Base-by-base conservation (phyloP, 2,113 vertebrate species). In the Elephantulus edwardii region DNA sequence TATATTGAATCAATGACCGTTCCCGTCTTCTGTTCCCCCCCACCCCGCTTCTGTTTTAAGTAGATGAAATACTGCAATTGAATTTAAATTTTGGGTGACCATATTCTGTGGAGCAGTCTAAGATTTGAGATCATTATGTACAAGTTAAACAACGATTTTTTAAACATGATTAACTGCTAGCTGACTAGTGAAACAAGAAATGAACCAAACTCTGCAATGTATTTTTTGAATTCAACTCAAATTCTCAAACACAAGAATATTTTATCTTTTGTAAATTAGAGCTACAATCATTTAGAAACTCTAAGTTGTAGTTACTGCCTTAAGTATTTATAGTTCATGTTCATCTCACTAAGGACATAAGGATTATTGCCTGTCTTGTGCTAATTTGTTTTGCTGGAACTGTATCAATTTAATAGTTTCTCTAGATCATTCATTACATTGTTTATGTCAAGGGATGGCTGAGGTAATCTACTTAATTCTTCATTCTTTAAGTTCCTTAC, bases 91-190 rank as follows among this genome's bases (percentile, higher is more conserved):
- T 90, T 77, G 54, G 88, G 33, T 52, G 33, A 91, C 78, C 1
- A 48, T 48, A 80, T 74, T 89, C 22, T 82, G 11, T 38, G 58
- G 58, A 85, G 46, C 42, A 71, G 35, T 84, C 17, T 79, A 80
- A 91, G 54, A 71, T 30, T 60, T 78, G 44, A 87, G 54, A 66
- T 35, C 42, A 85, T 64, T 66, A 78, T 52, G 8, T 78, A 81
- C 77, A 85, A 60, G 4, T 72, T 91, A 90, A 87, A 89, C 66
- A 87, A 74, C 78, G 19, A 48, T 54, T 91, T 95, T 90, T 83
- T 88, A n/a, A 95, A 86, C 9, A 48, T 54, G 42, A 90, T 78
- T 86, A 87, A 83, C 40, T 77, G 10, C 24, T 79, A 28, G 83
- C 20, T 88, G 33, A 75, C 46, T 62, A 66, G 35, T 64, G 40